Percentiles rank a stretch among this genome's conserved stretches.
Evolutionary conservation across 2,797 vertebrate species (phyloP).

Genomic region (Carapus acus): DNA sequence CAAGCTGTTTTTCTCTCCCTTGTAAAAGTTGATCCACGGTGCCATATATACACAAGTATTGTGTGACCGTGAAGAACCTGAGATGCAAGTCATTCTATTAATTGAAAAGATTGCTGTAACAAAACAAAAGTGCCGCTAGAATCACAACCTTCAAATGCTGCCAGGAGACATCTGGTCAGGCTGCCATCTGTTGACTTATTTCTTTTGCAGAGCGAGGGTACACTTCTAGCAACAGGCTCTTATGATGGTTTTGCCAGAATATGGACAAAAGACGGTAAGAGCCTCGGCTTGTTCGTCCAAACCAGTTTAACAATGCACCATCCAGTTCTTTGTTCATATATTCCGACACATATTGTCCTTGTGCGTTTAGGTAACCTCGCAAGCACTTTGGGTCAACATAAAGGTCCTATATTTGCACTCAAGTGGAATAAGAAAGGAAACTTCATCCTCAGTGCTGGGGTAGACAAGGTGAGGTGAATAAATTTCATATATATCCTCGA

Average conservation of each 20-base stretch:
- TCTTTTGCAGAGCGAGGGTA: conserved; percentile 88
- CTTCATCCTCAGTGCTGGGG: conserved; percentile 98
- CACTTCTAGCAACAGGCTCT: conserved; percentile 94
- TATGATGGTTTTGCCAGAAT: conserved; percentile 98
- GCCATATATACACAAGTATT: conserved; percentile 5
- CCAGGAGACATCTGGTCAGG: background rate
- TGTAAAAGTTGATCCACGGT: conserved; percentile 2
- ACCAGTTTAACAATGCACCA: background rate
- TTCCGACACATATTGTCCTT: background rate
- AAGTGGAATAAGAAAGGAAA: conserved; percentile 99
- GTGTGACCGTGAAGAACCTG: background rate
- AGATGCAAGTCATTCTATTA: background rate
- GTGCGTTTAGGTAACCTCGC: conserved; percentile 88
- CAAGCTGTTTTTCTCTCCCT: conserved; percentile 7
- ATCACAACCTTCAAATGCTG: background rate
- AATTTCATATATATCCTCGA: background rate
- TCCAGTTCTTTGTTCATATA: background rate
- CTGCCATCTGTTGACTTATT: background rate
- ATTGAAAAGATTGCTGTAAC: background rate
- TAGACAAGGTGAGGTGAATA: conserved; percentile 86
- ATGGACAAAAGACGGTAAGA: conserved; percentile 98
- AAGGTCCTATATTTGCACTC: conserved; percentile 99
- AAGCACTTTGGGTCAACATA: conserved; percentile 98
- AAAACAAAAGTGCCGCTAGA: background rate
- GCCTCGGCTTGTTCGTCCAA: background rate